Conservation (phyloP, 2,113 vertebrate species). For the Lutjanus erythropterus region DNA sequence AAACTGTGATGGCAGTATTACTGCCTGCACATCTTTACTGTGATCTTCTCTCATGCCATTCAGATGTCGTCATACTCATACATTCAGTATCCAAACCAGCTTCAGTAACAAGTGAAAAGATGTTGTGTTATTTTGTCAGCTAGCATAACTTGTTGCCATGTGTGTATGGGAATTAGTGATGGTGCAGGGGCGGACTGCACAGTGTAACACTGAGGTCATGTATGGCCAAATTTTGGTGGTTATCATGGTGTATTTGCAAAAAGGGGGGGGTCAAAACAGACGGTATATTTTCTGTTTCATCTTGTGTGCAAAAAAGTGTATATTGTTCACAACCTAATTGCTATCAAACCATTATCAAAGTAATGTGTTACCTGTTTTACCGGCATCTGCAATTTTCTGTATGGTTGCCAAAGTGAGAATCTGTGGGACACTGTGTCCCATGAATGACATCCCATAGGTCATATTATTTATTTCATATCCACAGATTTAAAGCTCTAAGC, state of each 20-base stretch:
- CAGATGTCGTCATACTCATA: constrained; percentile 27
- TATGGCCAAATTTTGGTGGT: constrained; percentile 34
- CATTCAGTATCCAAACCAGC: constrained; percentile 38
- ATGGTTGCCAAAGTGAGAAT: constrained; percentile 32
- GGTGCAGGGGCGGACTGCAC: constrained; percentile 9
- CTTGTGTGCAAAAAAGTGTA: constrained; percentile 60
- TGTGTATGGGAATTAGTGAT: not conserved
- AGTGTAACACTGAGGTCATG: constrained; percentile 51
- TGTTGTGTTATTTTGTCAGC: constrained; percentile 24
- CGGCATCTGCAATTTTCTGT: constrained; percentile 23
- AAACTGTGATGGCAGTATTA: constrained; percentile 21
- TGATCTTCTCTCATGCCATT: constrained; percentile 62
- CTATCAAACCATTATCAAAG: constrained; percentile 18
- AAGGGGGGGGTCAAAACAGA: constrained; percentile 1
- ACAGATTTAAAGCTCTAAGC: not conserved
- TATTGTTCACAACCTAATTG: constrained; percentile 33
- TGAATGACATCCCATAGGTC: not conserved
- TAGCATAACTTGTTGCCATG: constrained; percentile 23
- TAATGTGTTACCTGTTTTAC: constrained; percentile 37
- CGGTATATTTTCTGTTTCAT: constrained; percentile 37
- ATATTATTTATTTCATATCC: constrained; percentile 3
- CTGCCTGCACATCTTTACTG: constrained; percentile 50
- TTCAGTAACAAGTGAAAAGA: constrained; percentile 47
- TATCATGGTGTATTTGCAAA: constrained; percentile 25
- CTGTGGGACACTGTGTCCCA: not conserved